Conservation (phyloP, 2,113 vertebrate species). For the Upupa epops region DNA sequence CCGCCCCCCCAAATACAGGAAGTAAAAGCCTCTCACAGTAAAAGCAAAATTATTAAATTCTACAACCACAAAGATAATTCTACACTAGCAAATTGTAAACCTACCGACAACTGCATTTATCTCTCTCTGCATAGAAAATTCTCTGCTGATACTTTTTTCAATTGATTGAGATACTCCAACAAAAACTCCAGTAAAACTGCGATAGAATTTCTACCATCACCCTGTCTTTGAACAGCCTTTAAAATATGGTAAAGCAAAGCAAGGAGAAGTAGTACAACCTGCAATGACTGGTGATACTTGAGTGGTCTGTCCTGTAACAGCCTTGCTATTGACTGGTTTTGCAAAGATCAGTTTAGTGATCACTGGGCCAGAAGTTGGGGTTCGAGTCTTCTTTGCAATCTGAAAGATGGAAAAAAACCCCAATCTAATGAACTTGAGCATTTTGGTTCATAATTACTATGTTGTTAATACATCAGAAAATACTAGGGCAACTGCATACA, state of each 20-base stretch:
- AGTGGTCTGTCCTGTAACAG: conserved; percentile 85
- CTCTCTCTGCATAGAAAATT: not conserved
- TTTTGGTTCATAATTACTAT: not conserved
- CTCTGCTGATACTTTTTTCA: not conserved
- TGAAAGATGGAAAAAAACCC: conserved; percentile 72
- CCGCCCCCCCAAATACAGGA: not conserved
- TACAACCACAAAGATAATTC: not conserved
- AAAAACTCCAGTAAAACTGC: not conserved
- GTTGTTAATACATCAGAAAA: not conserved
- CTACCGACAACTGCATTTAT: not conserved
- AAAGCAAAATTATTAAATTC: not conserved
- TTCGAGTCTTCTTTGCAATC: conserved; percentile 94
- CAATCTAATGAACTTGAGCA: conserved; percentile 16
- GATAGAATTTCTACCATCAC: not conserved
- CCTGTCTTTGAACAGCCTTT: not conserved
- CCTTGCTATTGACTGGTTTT: conserved; percentile 96
- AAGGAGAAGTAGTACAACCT: conserved; percentile 79
- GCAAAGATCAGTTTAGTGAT: conserved; percentile 96
- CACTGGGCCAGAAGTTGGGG: conserved; percentile 89
- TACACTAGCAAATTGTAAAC: not conserved
- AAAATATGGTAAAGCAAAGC: conserved; percentile 20
- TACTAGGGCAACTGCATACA: not conserved
- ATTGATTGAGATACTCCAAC: not conserved
- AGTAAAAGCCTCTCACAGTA: not conserved
- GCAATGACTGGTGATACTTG: conserved; percentile 87